Evolutionary conservation across 2,797 vertebrate genomes (phyloP).

Genomic region (Emys orbicularis): DNA sequence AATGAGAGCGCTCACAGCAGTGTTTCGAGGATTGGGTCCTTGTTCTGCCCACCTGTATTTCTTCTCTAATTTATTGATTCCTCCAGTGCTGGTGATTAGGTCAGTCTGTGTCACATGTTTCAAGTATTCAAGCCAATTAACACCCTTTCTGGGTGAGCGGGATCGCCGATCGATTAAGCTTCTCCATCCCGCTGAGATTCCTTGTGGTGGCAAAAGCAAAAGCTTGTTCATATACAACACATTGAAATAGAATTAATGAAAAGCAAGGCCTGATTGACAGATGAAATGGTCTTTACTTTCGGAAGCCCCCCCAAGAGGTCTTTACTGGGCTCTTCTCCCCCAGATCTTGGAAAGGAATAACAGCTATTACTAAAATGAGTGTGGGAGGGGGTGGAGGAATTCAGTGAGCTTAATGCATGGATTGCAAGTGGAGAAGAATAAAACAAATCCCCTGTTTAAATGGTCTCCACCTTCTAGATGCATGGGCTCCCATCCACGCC

Average conservation of each 20-base stretch:
- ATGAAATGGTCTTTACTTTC: slow-evolving; percentile 47
- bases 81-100: slow-evolving; percentile 72
- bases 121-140: slow-evolving; percentile 75
- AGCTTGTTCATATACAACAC: slow-evolving; percentile 5
- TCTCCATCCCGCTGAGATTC: slow-evolving; percentile 61
- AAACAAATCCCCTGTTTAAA: background rate
- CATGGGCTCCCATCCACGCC: background rate
- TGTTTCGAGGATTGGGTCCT: background rate
- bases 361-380: slow-evolving; percentile 63
- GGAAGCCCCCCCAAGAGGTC: slow-evolving; percentile 42
- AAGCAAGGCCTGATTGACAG: slow-evolving; percentile 67
- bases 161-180: slow-evolving; percentile 68
- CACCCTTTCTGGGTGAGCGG: slow-evolving; percentile 70
- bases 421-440: slow-evolving; percentile 14
- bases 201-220: slow-evolving; percentile 67
- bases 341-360: slow-evolving; percentile 63
- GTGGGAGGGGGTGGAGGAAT: background rate
- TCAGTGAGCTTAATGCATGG: slow-evolving; percentile 10
- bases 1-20: background rate
- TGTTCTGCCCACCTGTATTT: slow-evolving; percentile 63
- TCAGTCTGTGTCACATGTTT: slow-evolving; percentile 64
- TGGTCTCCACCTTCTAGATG: background rate
- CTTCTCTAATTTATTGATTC: slow-evolving; percentile 67
- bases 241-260: slow-evolving; percentile 73
- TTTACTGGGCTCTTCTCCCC: slow-evolving; percentile 53